Conservation (phyloP, 1,140 invertebrate species). For the Chrysoperla carnea region DNA sequence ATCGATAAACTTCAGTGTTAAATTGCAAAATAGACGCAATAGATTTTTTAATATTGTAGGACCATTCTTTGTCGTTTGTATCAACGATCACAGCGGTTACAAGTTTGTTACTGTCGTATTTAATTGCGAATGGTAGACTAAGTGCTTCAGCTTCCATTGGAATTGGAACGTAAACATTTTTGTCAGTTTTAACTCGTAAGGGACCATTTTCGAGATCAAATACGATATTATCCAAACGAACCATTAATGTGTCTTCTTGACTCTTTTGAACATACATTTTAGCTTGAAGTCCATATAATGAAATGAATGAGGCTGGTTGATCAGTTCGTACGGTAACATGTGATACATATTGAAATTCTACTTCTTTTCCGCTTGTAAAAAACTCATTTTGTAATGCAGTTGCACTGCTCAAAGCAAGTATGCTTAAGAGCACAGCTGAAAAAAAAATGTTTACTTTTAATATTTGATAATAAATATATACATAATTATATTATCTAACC, state of each 20-base stretch:
- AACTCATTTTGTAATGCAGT: background rate
- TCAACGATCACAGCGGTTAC: conserved; percentile 8
- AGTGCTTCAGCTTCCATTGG: conserved; percentile 10
- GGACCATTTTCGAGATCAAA: conserved; percentile 20
- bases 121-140: conserved; percentile 16
- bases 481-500: too few species aligned
- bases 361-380: conserved; percentile 16
- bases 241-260: conserved; percentile 10
- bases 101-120: conserved; percentile 14
- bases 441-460: too few species aligned
- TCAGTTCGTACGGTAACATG: conserved; percentile 18
- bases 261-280: conserved; percentile 16
- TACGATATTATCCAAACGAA: conserved; percentile 17
- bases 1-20: background rate
- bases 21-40: conserved; percentile 19
- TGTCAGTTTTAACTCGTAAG: too few species aligned
- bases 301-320: conserved; percentile 17
- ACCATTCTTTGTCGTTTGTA: conserved; percentile 14
- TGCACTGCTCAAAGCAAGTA: too few species aligned
- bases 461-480: too few species aligned
- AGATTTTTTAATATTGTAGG: conserved; percentile 21
- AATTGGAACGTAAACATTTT: conserved; percentile 6
- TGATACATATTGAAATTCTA: conserved; percentile 21
- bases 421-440: too few species aligned
- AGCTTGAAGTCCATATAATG: conserved; percentile 19